Base-by-base conservation (phyloP, 2,888 invertebrate genomes). In the Amiota minor region DNA sequence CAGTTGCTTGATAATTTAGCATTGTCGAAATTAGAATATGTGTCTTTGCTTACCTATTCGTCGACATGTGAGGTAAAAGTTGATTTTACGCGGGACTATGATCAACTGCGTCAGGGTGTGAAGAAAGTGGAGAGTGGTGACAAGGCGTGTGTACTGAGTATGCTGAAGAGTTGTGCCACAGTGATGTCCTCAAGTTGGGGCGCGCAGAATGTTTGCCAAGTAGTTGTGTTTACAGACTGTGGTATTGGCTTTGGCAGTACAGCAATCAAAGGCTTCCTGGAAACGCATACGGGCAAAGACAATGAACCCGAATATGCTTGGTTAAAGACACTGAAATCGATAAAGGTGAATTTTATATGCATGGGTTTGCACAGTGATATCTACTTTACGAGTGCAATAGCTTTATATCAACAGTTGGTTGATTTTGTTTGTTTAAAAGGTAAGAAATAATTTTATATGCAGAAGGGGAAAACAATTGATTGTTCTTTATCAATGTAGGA, bases 161-260 rank as follows among this genome's bases (percentile, higher is more conserved):
- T 95, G 67, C 90, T 98, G 2, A 92, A 93, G 82, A 96, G 95
- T 20, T 93, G 96, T 1, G 95, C 94, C 84, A 93, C 93, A 82
- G 91, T 96, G 70, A 93, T 98, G 50, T 91, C 95, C 50, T 93
- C 94, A 71, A 96, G 97, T 88, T 98, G 98, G 98, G 97, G 97
- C 8, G 94, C 93, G 75, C 94, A 95, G 78, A 95, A 95, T 68
- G 93, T 95, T 10, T 95, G 96, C 81, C 97, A 98, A 91, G 93
- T 94, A 23, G 91, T 96, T 46, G 88, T 95, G 49, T 92, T 96
- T 53, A 95, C 95, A 0, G 96, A 96, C 90, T 95, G 95, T 23
- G 93, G 93, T 75, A 90, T 93, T 47, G 95, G 95, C 4, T 88
- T 88, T 71, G 88, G 88, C 9, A 90, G 91, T 2, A 92, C 93